Conservation (phyloP, 1,140 invertebrate genomes). For the Homalodisca vitripennis region DNA sequence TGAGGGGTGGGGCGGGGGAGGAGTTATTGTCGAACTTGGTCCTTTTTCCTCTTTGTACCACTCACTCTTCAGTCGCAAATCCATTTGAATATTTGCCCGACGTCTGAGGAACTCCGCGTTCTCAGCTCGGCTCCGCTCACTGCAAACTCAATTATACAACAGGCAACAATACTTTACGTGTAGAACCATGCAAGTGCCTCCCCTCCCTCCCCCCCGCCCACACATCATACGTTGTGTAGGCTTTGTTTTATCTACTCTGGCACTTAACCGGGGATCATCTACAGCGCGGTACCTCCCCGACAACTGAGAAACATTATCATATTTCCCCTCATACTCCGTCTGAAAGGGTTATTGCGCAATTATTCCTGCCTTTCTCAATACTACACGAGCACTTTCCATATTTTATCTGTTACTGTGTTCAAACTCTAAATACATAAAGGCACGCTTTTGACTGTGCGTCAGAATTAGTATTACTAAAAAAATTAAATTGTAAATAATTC, state of each 20-base stretch:
- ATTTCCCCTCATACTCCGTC: too few relatives aligned
- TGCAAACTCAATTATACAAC: constrained; percentile 15
- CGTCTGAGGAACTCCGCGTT: background rate
- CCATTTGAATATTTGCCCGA: constrained; percentile 27
- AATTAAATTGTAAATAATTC: too few relatives aligned
- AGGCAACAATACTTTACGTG: constrained; percentile 17
- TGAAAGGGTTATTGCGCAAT: too few relatives aligned
- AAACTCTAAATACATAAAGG: too few relatives aligned
- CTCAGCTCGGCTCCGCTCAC: background rate
- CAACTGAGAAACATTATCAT: too few relatives aligned
- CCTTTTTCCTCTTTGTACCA: constrained; percentile 20
- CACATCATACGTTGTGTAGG: background rate
- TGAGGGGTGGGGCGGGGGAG: background rate
- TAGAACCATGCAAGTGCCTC: background rate
- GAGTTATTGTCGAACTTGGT: constrained; percentile 16
- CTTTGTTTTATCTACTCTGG: background rate
- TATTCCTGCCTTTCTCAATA: too few relatives aligned
- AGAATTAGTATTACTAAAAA: too few relatives aligned
- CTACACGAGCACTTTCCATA: too few relatives aligned
- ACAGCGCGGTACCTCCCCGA: too few relatives aligned
- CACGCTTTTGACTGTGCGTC: too few relatives aligned
- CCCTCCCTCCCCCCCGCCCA: background rate
- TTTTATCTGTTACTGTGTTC: too few relatives aligned
- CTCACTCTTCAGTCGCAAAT: constrained; percentile 14
- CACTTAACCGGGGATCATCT: background rate